Conservation (phyloP, 2,888 invertebrate genomes). For the Syrphus vitripennis region DNA sequence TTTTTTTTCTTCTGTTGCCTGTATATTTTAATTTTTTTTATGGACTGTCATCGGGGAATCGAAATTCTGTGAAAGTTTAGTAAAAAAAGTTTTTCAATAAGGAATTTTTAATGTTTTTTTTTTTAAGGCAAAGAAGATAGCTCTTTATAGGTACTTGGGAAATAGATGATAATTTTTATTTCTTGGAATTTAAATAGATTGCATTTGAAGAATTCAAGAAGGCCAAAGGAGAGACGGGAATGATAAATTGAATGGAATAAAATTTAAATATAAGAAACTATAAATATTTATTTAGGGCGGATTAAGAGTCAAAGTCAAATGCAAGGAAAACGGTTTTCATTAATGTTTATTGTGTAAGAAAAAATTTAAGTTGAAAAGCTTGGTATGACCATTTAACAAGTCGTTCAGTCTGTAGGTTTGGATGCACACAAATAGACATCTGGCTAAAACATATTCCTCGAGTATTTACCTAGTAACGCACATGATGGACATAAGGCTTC, state of each 20-base stretch:
- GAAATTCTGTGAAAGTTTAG: background rate
- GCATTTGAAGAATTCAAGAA: background rate
- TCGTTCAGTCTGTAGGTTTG: too few species aligned
- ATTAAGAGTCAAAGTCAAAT: too few species aligned
- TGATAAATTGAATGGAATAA: background rate
- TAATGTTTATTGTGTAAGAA: too few species aligned
- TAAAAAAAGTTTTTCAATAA: slow-evolving; percentile 62
- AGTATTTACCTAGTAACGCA: too few species aligned
- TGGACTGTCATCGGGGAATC: slow-evolving; percentile 39
- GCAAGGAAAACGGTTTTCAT: too few species aligned
- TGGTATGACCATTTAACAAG: too few species aligned
- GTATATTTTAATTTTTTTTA: slow-evolving; percentile 32
- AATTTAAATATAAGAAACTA: background rate
- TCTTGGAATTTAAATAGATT: slow-evolving; percentile 1
- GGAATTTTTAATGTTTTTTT: slow-evolving; percentile 2
- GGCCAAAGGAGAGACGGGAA: too few species aligned
- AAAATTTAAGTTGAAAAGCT: too few species aligned
- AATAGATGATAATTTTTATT: slow-evolving; percentile 7
- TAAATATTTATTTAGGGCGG: too few species aligned
- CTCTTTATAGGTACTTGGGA: background rate
- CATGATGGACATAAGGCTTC: too few species aligned
- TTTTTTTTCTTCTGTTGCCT: background rate
- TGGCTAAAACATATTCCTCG: too few species aligned
- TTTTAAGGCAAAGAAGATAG: background rate
- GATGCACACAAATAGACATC: too few species aligned